These are phyloP conservation scores for Catonia carolina DNA, from an alignment of 2,888 invertebrate species.

Conservation along the genomic window DNA sequence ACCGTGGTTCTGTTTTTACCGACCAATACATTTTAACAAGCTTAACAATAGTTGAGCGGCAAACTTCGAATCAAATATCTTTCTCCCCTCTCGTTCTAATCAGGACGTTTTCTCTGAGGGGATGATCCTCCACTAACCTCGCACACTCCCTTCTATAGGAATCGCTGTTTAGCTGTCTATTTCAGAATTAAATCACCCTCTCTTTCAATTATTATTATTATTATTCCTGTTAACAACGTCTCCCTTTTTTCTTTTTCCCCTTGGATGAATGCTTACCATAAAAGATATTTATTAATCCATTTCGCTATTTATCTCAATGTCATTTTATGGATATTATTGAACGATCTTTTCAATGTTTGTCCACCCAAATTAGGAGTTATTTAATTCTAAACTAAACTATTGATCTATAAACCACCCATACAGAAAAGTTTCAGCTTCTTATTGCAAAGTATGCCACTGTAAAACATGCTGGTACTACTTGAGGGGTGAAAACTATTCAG, in stretches of 20 bases:
- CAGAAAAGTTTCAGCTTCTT: no score
- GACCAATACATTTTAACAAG: constrained; percentile 9
- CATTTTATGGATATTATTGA: background rate
- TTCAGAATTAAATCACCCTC: constrained; percentile 12
- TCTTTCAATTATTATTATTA: constrained; percentile 10
- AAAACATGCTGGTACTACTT: no score
- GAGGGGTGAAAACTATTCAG: no score
- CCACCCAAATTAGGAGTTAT: no score
- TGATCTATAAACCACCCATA: no score
- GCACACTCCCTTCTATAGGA: background rate
- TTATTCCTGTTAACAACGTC: constrained; percentile 14
- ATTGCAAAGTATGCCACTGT: no score
- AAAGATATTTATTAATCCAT: constrained; percentile 11
- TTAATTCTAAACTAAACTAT: no score
- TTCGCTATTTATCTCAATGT: constrained; percentile 12
- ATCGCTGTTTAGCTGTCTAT: constrained; percentile 1
- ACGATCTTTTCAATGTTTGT: no score
- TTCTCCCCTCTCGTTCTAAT: background rate
- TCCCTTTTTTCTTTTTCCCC: background rate
- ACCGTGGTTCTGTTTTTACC: constrained; percentile 3
- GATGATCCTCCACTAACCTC: background rate
- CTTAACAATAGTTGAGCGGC: constrained; percentile 4
- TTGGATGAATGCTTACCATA: background rate
- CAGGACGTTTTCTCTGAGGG: background rate
- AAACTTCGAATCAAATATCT: no score